Conservation (phyloP, 2,797 vertebrate species). For the Cryptoprocta ferox region DNA sequence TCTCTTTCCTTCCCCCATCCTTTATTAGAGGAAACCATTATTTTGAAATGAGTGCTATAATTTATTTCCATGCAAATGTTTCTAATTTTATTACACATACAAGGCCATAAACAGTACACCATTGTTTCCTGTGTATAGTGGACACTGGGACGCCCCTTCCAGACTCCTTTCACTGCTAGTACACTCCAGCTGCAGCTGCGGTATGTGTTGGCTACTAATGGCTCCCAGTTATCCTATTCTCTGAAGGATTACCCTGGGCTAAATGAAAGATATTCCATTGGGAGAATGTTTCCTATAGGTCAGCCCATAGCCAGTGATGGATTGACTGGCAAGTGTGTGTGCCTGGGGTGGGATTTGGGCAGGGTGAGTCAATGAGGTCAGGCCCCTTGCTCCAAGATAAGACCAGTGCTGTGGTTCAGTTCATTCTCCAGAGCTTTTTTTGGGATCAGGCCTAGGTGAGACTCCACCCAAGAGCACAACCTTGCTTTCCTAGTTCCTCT, state of each 20-base stretch:
- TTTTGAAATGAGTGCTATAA: not conserved
- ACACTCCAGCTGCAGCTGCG: not conserved
- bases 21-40: not conserved
- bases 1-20: not conserved
- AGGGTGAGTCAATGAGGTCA: not conserved
- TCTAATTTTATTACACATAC: not conserved
- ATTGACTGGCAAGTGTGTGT: not conserved
- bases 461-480: not conserved
- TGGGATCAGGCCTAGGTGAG: not conserved
- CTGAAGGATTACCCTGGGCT: not conserved
- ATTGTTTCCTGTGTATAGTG: not conserved
- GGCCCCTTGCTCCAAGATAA: not conserved
- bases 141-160: not conserved
- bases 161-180: not conserved
- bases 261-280: not conserved
- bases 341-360: fast-evolving
- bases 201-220: not conserved
- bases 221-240: not conserved
- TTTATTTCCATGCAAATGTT: not conserved
- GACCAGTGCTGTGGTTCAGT: not conserved
- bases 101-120: not conserved
- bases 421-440: not conserved
- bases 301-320: not conserved
- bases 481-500: not conserved
- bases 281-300: not conserved